phyloP scores from a whole-genome alignment of 2,888 invertebrate species.

The Vannuccia rotundouncinata region DNA sequence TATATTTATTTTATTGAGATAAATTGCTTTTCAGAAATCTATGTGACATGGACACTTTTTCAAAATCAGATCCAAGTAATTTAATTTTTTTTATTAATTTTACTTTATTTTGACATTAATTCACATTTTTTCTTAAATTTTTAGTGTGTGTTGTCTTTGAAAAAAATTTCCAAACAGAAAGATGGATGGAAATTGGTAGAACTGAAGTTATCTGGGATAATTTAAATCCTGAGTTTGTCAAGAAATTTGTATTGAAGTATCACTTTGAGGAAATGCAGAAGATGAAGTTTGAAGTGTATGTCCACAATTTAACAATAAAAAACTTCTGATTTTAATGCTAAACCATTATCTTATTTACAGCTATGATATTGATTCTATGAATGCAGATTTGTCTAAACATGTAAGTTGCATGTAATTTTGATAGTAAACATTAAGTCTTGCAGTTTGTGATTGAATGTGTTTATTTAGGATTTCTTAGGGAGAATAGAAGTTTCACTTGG shows the following conservation, averaged over 20 bases:
- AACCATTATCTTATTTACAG: slow-evolving; percentile 41
- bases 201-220: slow-evolving; percentile 39
- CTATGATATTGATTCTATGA: slow-evolving; percentile 51
- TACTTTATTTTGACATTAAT: neutral
- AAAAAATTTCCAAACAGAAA: neutral
- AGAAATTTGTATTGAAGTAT: slow-evolving; percentile 36
- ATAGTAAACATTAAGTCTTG: neutral
- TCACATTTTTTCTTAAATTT: neutral
- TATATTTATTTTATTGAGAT: no score
- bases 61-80: slow-evolving; percentile 53
- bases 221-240: slow-evolving; percentile 39
- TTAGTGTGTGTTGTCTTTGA: slow-evolving; percentile 10
- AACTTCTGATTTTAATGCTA: neutral
- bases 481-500: slow-evolving; percentile 60
- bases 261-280: slow-evolving; percentile 39
- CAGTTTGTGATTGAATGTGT: neutral
- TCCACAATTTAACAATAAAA: neutral
- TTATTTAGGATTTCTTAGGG: slow-evolving; percentile 58
- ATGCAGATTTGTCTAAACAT: slow-evolving; percentile 49
- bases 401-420: slow-evolving; percentile 44
- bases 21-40: slow-evolving; percentile 50
- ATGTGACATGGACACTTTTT: slow-evolving; percentile 54
- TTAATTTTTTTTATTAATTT: neutral
- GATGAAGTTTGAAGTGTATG: slow-evolving; percentile 39
- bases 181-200: slow-evolving; percentile 25